phyloP scores from a whole-genome alignment of 2,797 vertebrate genomes.

The Pelochelys cantorii region DNA sequence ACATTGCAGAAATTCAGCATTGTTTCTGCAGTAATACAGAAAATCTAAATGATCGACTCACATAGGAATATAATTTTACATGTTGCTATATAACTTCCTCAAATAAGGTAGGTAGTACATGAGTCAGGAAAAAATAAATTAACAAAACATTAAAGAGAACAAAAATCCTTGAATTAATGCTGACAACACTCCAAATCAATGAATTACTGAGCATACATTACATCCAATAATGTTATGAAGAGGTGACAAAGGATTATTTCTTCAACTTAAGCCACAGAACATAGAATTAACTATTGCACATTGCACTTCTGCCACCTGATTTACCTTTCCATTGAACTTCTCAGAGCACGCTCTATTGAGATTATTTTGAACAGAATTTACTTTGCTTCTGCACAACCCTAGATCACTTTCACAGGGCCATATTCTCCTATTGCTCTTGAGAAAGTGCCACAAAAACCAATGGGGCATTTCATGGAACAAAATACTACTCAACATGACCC shows the following conservation, averaged over 20 bases:
- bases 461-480: not conserved
- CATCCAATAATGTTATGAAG: not conserved
- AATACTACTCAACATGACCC: rapidly evolving
- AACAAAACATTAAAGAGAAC: not conserved
- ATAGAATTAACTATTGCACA: not conserved
- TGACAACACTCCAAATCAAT: not conserved
- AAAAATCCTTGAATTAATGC: not conserved
- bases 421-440: not conserved
- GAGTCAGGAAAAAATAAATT: not conserved
- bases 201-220: not conserved
- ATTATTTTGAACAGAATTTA: not conserved
- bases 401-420: not conserved
- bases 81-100: not conserved
- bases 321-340: not conserved
- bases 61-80: not conserved
- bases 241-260: rapidly evolving
- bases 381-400: not conserved
- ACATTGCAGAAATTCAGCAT: not conserved
- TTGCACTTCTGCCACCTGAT: not conserved
- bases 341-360: not conserved
- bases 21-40: not conserved
- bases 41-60: not conserved
- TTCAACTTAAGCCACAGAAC: not conserved
- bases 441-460: not conserved
- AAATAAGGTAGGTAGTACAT: not conserved